phyloP scores from a whole-genome alignment of 2,113 vertebrate species.

The Poeciliopsis retropinna region DNA sequence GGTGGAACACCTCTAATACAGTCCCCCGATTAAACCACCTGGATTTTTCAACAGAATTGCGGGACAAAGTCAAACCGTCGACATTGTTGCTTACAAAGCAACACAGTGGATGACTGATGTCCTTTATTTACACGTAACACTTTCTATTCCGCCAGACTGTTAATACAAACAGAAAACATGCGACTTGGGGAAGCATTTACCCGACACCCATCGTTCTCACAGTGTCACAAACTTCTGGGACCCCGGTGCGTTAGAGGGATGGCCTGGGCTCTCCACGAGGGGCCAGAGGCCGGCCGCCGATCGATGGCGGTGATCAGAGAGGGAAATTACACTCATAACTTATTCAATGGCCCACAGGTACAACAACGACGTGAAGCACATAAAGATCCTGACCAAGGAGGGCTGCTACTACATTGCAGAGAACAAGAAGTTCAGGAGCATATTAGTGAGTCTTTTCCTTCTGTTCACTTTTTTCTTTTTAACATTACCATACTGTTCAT shows the following conservation, averaged over 20 bases:
- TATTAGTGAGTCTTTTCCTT: conserved; percentile 86
- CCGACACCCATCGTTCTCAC: conserved; percentile 76
- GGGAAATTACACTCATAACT: conserved; percentile 93
- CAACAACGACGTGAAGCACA: conserved; percentile 99
- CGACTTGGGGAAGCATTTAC: conserved; percentile 15
- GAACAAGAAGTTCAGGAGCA: conserved; percentile 97
- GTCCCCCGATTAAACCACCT: neutral
- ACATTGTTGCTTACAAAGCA: neutral
- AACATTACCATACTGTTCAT: conserved; percentile 20
- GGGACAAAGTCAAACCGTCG: neutral
- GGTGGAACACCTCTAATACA: neutral
- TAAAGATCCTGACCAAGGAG: conserved; percentile 98
- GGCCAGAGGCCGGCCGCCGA: conserved; percentile 78
- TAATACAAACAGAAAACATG: conserved; percentile 71
- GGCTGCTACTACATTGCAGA: conserved; percentile 95
- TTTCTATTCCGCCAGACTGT: conserved; percentile 62
- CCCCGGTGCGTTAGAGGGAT: conserved; percentile 78
- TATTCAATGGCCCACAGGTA: conserved; percentile 94
- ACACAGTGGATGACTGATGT: neutral
- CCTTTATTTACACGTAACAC: conserved; percentile 3
- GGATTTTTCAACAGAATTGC: neutral
- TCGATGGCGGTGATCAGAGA: conserved; percentile 90
- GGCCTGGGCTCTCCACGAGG: conserved; percentile 75
- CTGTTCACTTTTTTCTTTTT: conserved; percentile 22
- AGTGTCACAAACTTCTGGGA: conserved; percentile 78